A percentile compares a stretch with the other conserved stretches of the same genome.
These are phyloP conservation scores for Athetis lepigone DNA, from an alignment of 2,888 invertebrate species.

Conservation along the genomic window DNA sequence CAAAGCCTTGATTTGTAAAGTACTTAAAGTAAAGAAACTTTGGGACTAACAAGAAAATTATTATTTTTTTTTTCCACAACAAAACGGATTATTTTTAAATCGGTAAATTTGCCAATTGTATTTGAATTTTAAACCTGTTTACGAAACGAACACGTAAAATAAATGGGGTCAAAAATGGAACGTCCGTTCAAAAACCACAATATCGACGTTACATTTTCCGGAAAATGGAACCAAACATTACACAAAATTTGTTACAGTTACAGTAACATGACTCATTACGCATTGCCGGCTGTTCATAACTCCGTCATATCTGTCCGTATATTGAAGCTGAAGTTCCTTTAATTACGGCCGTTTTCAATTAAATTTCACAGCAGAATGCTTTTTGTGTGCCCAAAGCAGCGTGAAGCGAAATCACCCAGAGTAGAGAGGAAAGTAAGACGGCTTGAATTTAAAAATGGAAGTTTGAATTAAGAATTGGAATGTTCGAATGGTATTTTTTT, in stretches of 20 bases:
- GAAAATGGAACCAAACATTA: neutral
- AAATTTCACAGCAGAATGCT: constrained; percentile 51
- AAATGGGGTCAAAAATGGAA: neutral
- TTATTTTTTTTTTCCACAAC: neutral
- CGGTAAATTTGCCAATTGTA: neutral
- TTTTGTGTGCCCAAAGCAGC: constrained; percentile 48
- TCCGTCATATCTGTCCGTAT: constrained; percentile 16
- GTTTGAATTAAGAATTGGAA: neutral
- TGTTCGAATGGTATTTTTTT: no score
- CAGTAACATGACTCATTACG: constrained; percentile 13
- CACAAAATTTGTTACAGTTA: neutral
- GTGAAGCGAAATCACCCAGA: constrained; percentile 31
- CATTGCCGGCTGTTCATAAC: constrained; percentile 9
- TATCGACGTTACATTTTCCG: neutral
- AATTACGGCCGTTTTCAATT: constrained; percentile 44
- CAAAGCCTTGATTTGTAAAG: neutral
- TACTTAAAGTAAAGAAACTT: neutral
- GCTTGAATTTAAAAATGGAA: constrained; percentile 17
- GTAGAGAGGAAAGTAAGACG: constrained; percentile 27
- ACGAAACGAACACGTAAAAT: neutral
- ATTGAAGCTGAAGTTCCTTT: constrained; percentile 40
- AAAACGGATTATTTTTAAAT: no score
- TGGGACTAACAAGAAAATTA: neutral
- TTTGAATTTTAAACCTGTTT: neutral
- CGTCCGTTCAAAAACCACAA: neutral